Evolutionary conservation across 2,113 vertebrate genomes (phyloP), one percentile per base, ranked within the genome.

Genomic region (Carlito syrichta): DNA sequence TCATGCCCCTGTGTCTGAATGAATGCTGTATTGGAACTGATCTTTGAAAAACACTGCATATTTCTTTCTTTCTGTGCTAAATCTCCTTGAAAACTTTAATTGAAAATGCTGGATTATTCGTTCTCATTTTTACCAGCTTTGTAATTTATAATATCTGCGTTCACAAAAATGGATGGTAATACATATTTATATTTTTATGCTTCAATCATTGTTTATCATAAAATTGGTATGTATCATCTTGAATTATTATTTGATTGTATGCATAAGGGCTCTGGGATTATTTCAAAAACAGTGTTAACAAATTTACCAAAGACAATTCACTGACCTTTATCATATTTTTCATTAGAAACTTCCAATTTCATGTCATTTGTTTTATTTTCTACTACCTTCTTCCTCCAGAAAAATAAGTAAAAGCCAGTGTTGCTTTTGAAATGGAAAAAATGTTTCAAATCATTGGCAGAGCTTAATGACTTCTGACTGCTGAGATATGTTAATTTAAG

Each of bases 401-500:
- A 98, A 98, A 98, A 98, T 97, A 98, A 98, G 96, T 97, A 98
- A 98, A 98, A 98, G 97, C 96, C 93, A 98, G 78, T 97, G 95
- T 98, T 1, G 71, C 98, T 98, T 99, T 98, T 98, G 98, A 99
- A 98, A 99, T 98, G 98, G 98, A 98, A 98, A 99, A 99, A 99
- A 98, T 98, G 98, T 98, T 99, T 99, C 98, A 99, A 99, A 98
- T 99, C 98, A 98, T 96, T 98, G 98, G 98, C 98, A 98, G 98
- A 98, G 98, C 98, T 98, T 99, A 99, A 99, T 99, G 98, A 98
- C 98, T 99, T 99, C 98, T 99, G 99, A 99, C 99, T 99, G 98
- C 98, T 98, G 98, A 98, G 98, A 99, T 99, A 99, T 99, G 98
- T 99, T 99, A 99, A 99, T 99, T 98, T 99, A 99, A 98, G 98